phyloP scores from a whole-genome alignment of 1,140 invertebrate species.

The Saccostrea echinata region DNA sequence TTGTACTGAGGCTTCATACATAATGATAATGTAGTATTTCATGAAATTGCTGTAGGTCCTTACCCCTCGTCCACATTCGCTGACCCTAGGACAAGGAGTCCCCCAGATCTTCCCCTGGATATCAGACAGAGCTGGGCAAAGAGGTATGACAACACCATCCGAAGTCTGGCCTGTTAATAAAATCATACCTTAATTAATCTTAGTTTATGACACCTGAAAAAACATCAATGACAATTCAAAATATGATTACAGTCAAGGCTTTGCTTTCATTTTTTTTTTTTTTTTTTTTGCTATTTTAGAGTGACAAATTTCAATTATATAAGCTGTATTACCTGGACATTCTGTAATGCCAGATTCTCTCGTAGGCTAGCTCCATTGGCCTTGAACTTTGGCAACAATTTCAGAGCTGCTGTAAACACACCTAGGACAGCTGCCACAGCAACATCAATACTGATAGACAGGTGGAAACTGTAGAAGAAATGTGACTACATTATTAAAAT shows the following conservation, averaged over 20 bases:
- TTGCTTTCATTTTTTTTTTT: too few relatives aligned
- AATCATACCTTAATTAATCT: background rate
- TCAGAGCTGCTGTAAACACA: slow-evolving; percentile 87
- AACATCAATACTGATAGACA: slow-evolving; percentile 91
- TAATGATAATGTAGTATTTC: too few relatives aligned
- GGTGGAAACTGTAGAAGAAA: slow-evolving; percentile 88
- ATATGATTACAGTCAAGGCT: too few relatives aligned
- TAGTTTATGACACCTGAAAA: too few relatives aligned
- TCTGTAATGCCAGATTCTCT: slow-evolving; percentile 97
- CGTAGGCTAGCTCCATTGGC: slow-evolving; percentile 89
- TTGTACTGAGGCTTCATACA: too few relatives aligned
- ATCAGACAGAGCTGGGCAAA: slow-evolving; percentile 97
- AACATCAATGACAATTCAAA: too few relatives aligned
- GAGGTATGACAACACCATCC: slow-evolving; percentile 97
- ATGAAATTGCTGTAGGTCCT: background rate
- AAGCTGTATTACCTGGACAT: slow-evolving; percentile 88
- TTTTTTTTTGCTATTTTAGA: too few relatives aligned
- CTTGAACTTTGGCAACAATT: slow-evolving; percentile 89
- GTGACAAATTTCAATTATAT: too few relatives aligned
- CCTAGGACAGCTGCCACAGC: slow-evolving; percentile 91
- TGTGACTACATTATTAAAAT: too few relatives aligned
- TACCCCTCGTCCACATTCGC: slow-evolving; percentile 97
- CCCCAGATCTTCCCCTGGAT: slow-evolving; percentile 92
- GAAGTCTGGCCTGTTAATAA: slow-evolving; percentile 87
- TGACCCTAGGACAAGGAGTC: slow-evolving; percentile 95